These are phyloP conservation scores for Drepana falcataria DNA, from an alignment of 2,888 invertebrate species.

Conservation along the genomic window DNA sequence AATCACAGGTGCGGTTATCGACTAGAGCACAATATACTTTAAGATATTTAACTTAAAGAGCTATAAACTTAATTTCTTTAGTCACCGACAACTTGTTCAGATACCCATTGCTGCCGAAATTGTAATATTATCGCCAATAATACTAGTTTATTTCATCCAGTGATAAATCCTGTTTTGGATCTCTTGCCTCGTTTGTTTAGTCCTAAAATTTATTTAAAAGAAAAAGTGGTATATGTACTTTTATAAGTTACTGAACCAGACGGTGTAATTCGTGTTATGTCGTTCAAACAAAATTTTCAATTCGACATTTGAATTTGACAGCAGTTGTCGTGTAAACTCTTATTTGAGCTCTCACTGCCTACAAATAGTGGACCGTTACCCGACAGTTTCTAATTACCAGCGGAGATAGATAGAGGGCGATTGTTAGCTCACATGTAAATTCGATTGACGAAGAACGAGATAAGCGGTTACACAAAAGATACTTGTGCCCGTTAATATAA, in stretches of 20 bases:
- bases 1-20: conserved; percentile 35
- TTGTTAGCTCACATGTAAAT: conserved; percentile 69
- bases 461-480: conserved; percentile 36
- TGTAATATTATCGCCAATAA: background rate
- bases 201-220: no score
- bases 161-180: no score
- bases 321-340: conserved; percentile 31
- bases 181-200: no score
- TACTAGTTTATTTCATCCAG: no score
- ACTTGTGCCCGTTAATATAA: conserved; percentile 19
- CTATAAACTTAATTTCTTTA: no score
- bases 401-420: conserved; percentile 62
- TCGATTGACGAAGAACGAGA: conserved; percentile 48
- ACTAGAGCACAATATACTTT: conserved; percentile 25
- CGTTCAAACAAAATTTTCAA: no score
- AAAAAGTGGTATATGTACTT: no score
- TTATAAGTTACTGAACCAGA: no score
- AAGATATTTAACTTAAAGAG: conserved; percentile 18
- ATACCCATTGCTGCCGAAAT: background rate
- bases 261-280: no score
- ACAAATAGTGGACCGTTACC: conserved; percentile 63
- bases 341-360: conserved; percentile 36
- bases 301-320: background rate
- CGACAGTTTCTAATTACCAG: conserved; percentile 69
- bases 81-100: no score